Evolutionary conservation across 2,888 invertebrate species (phyloP), one percentile per base, ranked within the genome.

Genomic region (Cryptocephalus moraei): DNA sequence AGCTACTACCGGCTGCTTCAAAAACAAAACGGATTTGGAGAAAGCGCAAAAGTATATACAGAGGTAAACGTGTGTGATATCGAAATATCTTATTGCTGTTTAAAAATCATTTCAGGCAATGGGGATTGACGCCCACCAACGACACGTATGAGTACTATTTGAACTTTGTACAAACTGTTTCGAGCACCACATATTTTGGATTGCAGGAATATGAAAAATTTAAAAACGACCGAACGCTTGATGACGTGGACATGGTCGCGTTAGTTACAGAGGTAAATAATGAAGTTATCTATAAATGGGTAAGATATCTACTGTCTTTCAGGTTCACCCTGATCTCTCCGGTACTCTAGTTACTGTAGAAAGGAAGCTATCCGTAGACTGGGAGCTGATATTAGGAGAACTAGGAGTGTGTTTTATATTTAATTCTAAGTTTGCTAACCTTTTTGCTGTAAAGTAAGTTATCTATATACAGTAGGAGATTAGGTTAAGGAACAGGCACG

Each of bases 371-470:
- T 61, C 64, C 52, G 56, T 59, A 4, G 56, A 60, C 1, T 79
- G 78, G 77, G 64, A 64, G 0, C 67, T 75, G 0, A 73, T 80
- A 1, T 76, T 84, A 72, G 82, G 83, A 0, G 85, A 86, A 57
- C 67, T 75, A 8, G 85, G 85, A 0, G 70, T 75, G 0, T 86
- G 85, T 56, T 79, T 78, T 60, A 73, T 75, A 4, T 76, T 80
- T 32, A 84, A 84, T 59, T 80, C 82, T 0, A 64, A 77, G 32
- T 76, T 80, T 8, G 56, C 76, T 0, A 59, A 69, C 36, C 71
- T 79, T 46, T 66, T 77, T 0, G 67, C 73, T 8, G 62, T 76
- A 2, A 61, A 57, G 79, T 79, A 59, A 65, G 70, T 56, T 44
- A 36, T 39, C 12, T 39, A 9, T 8, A 11, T 11, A n/a, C 34